Base-by-base conservation (phyloP, 2,797 vertebrate genomes). In the Sus cebifrons region DNA sequence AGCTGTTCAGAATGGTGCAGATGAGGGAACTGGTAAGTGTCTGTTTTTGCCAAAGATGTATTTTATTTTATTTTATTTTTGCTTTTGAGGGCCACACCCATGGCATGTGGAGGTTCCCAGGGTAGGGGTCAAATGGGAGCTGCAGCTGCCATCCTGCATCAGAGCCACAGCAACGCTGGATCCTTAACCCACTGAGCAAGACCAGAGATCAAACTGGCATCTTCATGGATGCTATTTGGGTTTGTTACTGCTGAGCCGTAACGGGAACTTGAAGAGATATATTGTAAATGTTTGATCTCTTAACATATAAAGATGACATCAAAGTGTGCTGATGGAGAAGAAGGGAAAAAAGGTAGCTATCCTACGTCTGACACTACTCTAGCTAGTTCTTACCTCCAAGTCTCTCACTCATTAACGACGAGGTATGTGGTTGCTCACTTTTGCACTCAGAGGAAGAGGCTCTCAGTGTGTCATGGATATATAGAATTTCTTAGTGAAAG, bases 1-100 rank as follows among this genome's bases (percentile, higher is more conserved):
- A 98, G 96, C 99, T 12, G 98, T 98, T 97, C 98, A 99, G 98
- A 99, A 98, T 96, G 99, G 99, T 98, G 98, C 98, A 98, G 98
- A 99, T 98, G 99, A 99, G 98, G 99, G 99, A 97, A 99, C 99
- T 98, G 99, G 99, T 99, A 98, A 98, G 98, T 97, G 87, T 82
- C 29, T 96, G 0, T 64, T 91, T 16, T 65, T 82, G 27, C 77
- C 60, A 64, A 49, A 95, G 74, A 21, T 73, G 40, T 65, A 15
- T 91, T 95, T 86, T 81, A 74, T 49, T 95, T 86, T 81, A 74
- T 49, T 49, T 49, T 49, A 49, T 49, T 49, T 49, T 49, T 49
- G 44, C 44, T 49, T 49, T 49, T 49, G 44, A 49, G 44, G 44
- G 44, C 44, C 44, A 49, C 44, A 9, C 44, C 44, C 44, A 49